A percentile compares a stretch with the other conserved stretches of the same genome.
Conservation (phyloP, 2,113 vertebrate genomes). For the Urocolius indicus region DNA sequence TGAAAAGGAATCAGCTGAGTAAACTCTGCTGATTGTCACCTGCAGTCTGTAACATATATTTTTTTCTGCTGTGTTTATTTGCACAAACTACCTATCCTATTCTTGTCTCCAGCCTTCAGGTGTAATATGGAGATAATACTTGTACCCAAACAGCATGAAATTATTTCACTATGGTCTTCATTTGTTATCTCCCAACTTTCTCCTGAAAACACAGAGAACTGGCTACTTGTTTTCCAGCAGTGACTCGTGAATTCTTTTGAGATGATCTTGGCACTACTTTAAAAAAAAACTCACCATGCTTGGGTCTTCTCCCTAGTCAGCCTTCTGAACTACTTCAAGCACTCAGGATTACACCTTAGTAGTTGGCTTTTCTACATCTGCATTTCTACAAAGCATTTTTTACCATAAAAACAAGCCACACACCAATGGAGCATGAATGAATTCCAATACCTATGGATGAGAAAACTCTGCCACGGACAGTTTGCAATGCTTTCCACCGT, state of each 20-base stretch:
- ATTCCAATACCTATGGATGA: not conserved
- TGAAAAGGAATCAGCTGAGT: not conserved
- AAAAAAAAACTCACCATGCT: rapidly evolving
- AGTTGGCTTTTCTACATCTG: not conserved
- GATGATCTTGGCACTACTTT: not conserved
- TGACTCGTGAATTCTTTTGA: not conserved
- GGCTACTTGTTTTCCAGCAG: not conserved
- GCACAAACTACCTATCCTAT: not conserved
- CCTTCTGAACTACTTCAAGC: not conserved
- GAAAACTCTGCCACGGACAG: not conserved
- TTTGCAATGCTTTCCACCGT: not conserved
- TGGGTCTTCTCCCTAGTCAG: not conserved
- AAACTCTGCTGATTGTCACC: not conserved
- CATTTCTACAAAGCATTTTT: not conserved
- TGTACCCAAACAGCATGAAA: not conserved
- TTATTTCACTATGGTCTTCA: not conserved
- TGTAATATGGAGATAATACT: not conserved
- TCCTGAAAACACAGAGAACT: not conserved
- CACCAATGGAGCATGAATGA: not conserved
- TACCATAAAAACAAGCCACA: not conserved
- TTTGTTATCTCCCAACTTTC: not conserved
- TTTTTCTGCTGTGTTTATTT: not conserved
- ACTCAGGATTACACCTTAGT: not conserved
- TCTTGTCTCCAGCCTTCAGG: not conserved
- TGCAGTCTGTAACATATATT: not conserved